Evolutionary conservation across 2,113 vertebrate species (phyloP).

Genomic region (Bufo bufo): DNA sequence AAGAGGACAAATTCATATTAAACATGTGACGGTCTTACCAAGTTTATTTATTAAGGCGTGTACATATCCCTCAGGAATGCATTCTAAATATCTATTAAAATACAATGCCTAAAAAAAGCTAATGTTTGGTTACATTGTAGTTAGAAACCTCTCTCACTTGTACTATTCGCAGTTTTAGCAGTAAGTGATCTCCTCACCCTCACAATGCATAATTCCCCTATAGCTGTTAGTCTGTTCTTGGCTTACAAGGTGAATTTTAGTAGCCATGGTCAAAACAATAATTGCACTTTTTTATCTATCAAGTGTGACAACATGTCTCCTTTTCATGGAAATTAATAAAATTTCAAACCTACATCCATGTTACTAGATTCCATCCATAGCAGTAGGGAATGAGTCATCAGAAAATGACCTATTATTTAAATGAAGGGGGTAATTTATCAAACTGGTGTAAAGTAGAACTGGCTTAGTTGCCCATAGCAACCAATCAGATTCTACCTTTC

Average conservation of each 20-base stretch:
- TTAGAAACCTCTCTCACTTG: not conserved
- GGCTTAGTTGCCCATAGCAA: too few relatives aligned
- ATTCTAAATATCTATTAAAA: slow-evolving; percentile 3
- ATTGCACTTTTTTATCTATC: not conserved
- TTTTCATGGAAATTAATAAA: not conserved
- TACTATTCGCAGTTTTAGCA: not conserved
- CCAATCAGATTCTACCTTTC: too few relatives aligned
- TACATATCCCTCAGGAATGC: slow-evolving; percentile 35
- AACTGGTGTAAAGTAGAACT: too few relatives aligned
- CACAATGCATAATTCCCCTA: not conserved
- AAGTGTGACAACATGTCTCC: not conserved
- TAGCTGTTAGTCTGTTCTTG: not conserved
- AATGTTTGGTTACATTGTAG: not conserved
- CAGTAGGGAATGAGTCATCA: not conserved
- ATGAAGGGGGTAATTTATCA: too few relatives aligned
- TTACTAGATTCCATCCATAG: not conserved
- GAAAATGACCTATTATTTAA: too few relatives aligned
- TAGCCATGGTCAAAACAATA: not conserved
- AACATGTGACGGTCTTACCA: not conserved
- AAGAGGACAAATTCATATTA: slow-evolving; percentile 29
- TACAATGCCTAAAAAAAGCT: not conserved
- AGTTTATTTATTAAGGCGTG: slow-evolving; percentile 29
- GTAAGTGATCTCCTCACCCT: not conserved
- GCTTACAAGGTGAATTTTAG: not conserved
- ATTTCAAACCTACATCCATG: not conserved